These are phyloP conservation scores for Anoncus sp. DNA, from an alignment of 2,888 invertebrate species.

Conservation along the genomic window DNA sequence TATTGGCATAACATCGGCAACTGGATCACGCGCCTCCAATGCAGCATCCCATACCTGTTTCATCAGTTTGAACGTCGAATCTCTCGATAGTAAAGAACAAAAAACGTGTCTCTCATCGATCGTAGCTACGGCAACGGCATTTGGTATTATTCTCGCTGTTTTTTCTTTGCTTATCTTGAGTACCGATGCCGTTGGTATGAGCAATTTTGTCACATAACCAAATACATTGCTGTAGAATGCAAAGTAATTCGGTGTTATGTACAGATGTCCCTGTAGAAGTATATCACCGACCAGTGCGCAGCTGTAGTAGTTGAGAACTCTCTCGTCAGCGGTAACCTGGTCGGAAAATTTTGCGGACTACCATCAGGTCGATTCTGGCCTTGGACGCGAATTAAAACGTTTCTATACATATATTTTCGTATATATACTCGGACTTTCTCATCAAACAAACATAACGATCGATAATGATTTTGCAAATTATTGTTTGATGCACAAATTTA, in stretches of 20 bases:
- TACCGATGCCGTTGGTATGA: conserved; percentile 94
- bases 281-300: conserved; percentile 97
- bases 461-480: too few relatives aligned
- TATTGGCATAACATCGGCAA: conserved; percentile 78
- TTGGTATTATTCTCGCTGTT: conserved; percentile 97
- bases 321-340: conserved; percentile 91
- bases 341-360: conserved; percentile 76
- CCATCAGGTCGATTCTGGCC: conserved; percentile 74
- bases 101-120: conserved; percentile 93
- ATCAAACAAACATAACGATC: too few relatives aligned
- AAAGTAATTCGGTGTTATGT: conserved; percentile 97
- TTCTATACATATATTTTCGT: too few relatives aligned
- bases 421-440: too few relatives aligned
- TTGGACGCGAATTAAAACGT: conserved; percentile 39
- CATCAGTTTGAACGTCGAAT: conserved; percentile 95
- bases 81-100: conserved; percentile 94
- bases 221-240: conserved; percentile 98
- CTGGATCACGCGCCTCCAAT: conserved; percentile 82
- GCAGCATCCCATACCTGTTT: conserved; percentile 92
- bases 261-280: conserved; percentile 95
- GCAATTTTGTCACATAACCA: conserved; percentile 96
- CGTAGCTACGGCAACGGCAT: conserved; percentile 96
- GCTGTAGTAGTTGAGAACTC: conserved; percentile 95
- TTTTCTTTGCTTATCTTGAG: conserved; percentile 96
- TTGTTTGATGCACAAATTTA: too few relatives aligned